A percentile compares a stretch with the other conserved stretches of the same genome.
phyloP scores from a whole-genome alignment of 2,113 vertebrate genomes.

The Antennarius striatus region DNA sequence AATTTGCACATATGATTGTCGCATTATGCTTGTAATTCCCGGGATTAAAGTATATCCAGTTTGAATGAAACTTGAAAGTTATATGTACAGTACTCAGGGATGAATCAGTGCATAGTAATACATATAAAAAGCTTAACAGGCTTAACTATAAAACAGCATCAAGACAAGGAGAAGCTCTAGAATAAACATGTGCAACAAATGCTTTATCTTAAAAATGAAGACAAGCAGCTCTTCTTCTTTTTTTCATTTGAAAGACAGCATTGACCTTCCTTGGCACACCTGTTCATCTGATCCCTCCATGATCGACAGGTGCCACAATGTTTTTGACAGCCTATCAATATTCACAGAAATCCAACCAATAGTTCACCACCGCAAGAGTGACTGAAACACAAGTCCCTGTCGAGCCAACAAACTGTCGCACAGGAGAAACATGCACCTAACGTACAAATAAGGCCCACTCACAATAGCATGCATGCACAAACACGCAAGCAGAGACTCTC shows the following conservation, averaged over 20 bases:
- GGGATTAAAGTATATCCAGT: constrained; percentile 42
- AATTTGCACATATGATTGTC: constrained; percentile 17
- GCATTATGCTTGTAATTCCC: constrained; percentile 34
- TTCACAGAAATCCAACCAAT: constrained; percentile 59
- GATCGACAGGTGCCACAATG: constrained; percentile 60
- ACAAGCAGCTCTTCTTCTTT: background rate
- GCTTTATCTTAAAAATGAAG: background rate
- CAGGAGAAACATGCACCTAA: constrained; percentile 37
- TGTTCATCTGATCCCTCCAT: constrained; percentile 28
- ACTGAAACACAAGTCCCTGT: constrained; percentile 66
- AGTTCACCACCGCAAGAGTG: constrained; percentile 45
- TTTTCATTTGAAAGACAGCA: constrained; percentile 5
- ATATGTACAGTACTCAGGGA: background rate
- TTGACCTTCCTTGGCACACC: constrained; percentile 4
- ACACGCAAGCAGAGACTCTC: background rate
- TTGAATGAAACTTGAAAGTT: constrained; percentile 41
- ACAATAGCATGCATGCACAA: background rate
- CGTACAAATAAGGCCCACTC: constrained; percentile 35
- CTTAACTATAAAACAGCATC: background rate
- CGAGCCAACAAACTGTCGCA: constrained; percentile 68
- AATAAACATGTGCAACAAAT: background rate
- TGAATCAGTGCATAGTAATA: constrained; percentile 7
- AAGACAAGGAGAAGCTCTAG: background rate
- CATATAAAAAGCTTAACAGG: constrained; percentile 26
- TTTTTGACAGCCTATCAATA: constrained; percentile 61